Percentiles rank a stretch among this genome's conserved stretches.
These are phyloP conservation scores for Xiphophorus maculatus DNA, from an alignment of 2,113 vertebrate genomes.

Conservation along the genomic window DNA sequence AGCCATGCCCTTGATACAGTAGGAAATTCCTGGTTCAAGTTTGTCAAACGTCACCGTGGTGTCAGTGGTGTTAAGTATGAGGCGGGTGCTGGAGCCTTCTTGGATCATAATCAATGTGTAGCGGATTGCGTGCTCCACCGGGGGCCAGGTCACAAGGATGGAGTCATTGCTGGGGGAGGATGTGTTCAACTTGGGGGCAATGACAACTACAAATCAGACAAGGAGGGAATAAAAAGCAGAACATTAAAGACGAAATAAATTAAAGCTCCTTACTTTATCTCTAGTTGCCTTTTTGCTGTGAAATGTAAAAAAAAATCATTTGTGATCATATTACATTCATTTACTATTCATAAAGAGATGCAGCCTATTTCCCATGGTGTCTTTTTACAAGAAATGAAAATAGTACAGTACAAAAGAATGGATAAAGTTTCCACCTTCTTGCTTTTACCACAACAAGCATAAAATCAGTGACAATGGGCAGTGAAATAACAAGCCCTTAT, in stretches of 20 bases:
- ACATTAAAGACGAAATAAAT: background rate
- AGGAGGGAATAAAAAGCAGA: background rate
- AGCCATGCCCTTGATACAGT: slow-evolving; percentile 87
- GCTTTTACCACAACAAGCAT: slow-evolving; percentile 23
- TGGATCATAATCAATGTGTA: slow-evolving; percentile 86
- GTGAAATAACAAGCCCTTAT: slow-evolving; percentile 58
- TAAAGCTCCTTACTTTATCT: background rate
- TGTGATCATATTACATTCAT: slow-evolving; percentile 64
- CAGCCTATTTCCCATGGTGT: slow-evolving; percentile 82
- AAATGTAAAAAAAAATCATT: slow-evolving; percentile 27
- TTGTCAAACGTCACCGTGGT: slow-evolving; percentile 77
- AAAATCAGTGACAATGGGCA: slow-evolving; percentile 55
- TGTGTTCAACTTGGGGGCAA: slow-evolving; percentile 79
- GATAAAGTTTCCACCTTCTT: slow-evolving; percentile 68
- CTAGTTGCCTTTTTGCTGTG: slow-evolving; percentile 18
- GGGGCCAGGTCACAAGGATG: slow-evolving; percentile 84
- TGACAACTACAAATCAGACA: slow-evolving; percentile 79
- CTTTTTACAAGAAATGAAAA: slow-evolving; percentile 69
- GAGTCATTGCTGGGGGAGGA: slow-evolving; percentile 78
- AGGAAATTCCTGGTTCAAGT: slow-evolving; percentile 85
- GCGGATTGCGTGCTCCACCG: slow-evolving; percentile 80
- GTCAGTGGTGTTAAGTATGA: slow-evolving; percentile 84
- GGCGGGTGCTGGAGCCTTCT: slow-evolving; percentile 79
- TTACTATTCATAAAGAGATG: slow-evolving; percentile 50
- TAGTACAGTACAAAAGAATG: slow-evolving; percentile 19